phyloP scores from a whole-genome alignment of 2,888 invertebrate species.

The Idaea aversata region DNA sequence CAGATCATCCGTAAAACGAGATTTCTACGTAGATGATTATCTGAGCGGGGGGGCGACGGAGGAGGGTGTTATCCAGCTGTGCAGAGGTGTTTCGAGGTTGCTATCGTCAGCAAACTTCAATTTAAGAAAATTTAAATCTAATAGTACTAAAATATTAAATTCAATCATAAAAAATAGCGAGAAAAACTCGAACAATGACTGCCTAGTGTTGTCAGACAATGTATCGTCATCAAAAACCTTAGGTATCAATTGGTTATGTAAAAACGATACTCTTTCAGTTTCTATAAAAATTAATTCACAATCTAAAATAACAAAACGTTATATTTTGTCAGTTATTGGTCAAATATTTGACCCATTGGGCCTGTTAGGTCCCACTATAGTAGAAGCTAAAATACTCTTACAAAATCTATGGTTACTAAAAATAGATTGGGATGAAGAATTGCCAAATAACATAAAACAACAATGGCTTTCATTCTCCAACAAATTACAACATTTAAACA shows the following conservation, averaged over 20 bases:
- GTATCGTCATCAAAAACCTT: slow-evolving; percentile 26
- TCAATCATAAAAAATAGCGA: slow-evolving; percentile 10
- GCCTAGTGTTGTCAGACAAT: neutral
- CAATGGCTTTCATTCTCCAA: slow-evolving; percentile 7
- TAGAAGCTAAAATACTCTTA: slow-evolving; percentile 30
- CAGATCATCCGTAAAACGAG: neutral
- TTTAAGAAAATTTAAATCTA: slow-evolving; percentile 31
- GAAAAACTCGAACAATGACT: slow-evolving; percentile 7
- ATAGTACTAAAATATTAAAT: slow-evolving; percentile 9
- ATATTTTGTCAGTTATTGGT: slow-evolving; percentile 21
- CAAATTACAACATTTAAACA: slow-evolving; percentile 18
- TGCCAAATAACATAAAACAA: slow-evolving; percentile 18
- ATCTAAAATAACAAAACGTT: slow-evolving; percentile 31
- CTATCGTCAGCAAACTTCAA: slow-evolving; percentile 27
- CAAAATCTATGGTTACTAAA: slow-evolving; percentile 31
- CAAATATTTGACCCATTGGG: slow-evolving; percentile 32
- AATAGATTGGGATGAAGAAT: slow-evolving; percentile 29
- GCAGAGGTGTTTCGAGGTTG: slow-evolving; percentile 20
- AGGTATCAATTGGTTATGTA: slow-evolving; percentile 30
- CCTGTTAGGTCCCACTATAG: slow-evolving; percentile 26
- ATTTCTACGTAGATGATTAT: slow-evolving; percentile 32
- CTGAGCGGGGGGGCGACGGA: slow-evolving; percentile 21
- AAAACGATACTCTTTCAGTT: slow-evolving; percentile 25
- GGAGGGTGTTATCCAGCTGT: slow-evolving; percentile 14
- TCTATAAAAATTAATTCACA: slow-evolving; percentile 19